Percentiles rank a stretch among this genome's conserved stretches.
phyloP scores from a whole-genome alignment of 2,888 invertebrate species.

The Andrena minutula region DNA sequence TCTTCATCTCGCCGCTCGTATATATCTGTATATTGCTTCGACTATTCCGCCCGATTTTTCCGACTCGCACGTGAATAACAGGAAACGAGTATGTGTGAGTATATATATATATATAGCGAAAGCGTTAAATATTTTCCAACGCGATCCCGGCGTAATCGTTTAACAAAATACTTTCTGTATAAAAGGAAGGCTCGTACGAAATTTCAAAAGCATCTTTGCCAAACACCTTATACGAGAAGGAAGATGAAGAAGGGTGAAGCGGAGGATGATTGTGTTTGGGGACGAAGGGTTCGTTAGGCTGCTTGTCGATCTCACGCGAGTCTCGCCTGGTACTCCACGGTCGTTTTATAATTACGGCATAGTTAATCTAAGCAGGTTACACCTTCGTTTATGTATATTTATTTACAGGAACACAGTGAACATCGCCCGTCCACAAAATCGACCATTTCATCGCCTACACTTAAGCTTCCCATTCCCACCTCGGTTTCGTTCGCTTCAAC shows the following conservation, averaged over 20 bases:
- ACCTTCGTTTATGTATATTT: slow-evolving; percentile 68
- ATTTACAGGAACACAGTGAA: slow-evolving; percentile 70
- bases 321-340: slow-evolving; percentile 13
- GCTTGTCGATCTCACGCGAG: slow-evolving; percentile 14
- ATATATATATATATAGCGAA: background rate
- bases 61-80: background rate
- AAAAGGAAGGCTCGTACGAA: slow-evolving; percentile 31
- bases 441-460: background rate
- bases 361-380: slow-evolving; percentile 65
- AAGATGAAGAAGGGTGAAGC: slow-evolving; percentile 29
- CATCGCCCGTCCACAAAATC: slow-evolving; percentile 51
- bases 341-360: slow-evolving; percentile 34
- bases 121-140: slow-evolving; percentile 13
- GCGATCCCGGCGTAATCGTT: slow-evolving; percentile 34
- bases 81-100: background rate
- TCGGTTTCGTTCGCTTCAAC: background rate
- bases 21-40: too few relatives aligned
- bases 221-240: background rate
- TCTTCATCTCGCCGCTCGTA: too few relatives aligned
- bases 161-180: slow-evolving; percentile 54
- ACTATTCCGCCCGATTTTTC: background rate
- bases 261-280: slow-evolving; percentile 6
- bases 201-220: slow-evolving; percentile 3
- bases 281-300: slow-evolving; percentile 31
- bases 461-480: background rate